Conservation (phyloP, 2,797 vertebrate species). For the Amblyopsis hoosieri region DNA sequence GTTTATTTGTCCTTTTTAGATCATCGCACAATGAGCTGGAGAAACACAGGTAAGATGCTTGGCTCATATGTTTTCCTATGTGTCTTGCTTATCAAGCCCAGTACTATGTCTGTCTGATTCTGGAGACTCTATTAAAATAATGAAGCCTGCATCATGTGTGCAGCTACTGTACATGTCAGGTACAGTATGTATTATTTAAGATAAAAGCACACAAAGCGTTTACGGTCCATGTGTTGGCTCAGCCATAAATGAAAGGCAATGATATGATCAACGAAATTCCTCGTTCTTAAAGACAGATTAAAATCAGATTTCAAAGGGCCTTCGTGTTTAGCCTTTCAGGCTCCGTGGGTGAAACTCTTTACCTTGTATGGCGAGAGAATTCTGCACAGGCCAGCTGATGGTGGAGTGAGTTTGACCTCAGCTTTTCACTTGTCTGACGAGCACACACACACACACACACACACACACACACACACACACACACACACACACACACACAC, state of each 20-base stretch:
- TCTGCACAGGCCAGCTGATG: constrained; percentile 39
- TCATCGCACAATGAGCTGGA: constrained; percentile 98
- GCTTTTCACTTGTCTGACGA: constrained; percentile 33
- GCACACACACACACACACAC: constrained; percentile 9
- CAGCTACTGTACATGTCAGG: constrained; percentile 20
- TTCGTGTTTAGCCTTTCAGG: constrained; percentile 49
- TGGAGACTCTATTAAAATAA: constrained; percentile 7
- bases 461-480: constrained; percentile 5
- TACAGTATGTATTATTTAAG: constrained; percentile 3
- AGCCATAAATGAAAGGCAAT: constrained; percentile 26
- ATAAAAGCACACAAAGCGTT: constrained; percentile 11
- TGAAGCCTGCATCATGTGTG: not conserved
- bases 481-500: constrained; percentile 12
- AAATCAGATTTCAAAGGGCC: constrained; percentile 52
- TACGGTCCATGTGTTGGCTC: not conserved
- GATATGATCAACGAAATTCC: constrained; percentile 41
- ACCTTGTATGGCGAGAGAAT: constrained; percentile 55
- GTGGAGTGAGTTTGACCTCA: constrained; percentile 24
- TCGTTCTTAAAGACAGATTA: constrained; percentile 42
- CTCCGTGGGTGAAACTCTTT: constrained; percentile 40
- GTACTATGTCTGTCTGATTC: not conserved
- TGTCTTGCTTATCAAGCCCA: constrained; percentile 11
- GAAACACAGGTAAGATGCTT: constrained; percentile 94
- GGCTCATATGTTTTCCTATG: not conserved
- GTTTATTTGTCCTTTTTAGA: constrained; percentile 64